Percentiles rank a stretch among this genome's conserved stretches.
These are phyloP conservation scores for Meandrina meandrites DNA, from an alignment of 92 coral and sea anemone species.

Conservation along the genomic window DNA sequence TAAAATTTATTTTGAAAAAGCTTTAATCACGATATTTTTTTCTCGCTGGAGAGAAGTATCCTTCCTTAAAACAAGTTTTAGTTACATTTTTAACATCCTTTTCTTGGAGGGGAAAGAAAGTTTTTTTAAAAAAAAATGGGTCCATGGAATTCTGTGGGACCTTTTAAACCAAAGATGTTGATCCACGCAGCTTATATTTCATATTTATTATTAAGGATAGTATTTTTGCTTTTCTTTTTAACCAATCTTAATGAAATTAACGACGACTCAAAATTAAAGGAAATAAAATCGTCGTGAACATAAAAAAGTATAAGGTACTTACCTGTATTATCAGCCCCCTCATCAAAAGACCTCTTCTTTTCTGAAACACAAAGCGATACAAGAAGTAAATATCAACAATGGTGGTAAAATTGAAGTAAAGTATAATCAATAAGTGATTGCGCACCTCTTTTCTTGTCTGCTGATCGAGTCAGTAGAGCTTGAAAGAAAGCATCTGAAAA, in stretches of 20 bases:
- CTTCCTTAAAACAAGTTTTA: too few species aligned
- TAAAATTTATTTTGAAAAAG: not conserved
- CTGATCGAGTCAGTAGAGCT: slow-evolving; percentile 91
- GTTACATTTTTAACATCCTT: too few species aligned
- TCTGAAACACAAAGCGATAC: slow-evolving; percentile 51
- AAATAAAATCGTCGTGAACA: not conserved
- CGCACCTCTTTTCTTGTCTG: slow-evolving; percentile 79
- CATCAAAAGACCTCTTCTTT: slow-evolving; percentile 96
- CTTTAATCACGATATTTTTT: not conserved
- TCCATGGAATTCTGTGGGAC: too few species aligned
- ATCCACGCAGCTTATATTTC: too few species aligned
- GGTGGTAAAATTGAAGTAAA: not conserved
- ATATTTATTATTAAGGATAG: too few species aligned
- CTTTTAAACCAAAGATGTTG: too few species aligned
- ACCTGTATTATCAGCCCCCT: slow-evolving; percentile 93
- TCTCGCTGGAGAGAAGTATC: too few species aligned
- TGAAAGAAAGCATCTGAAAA: slow-evolving; percentile 93
- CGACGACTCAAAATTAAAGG: too few species aligned
- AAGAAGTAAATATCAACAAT: not conserved
- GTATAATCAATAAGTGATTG: not conserved
- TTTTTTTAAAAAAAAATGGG: too few species aligned
- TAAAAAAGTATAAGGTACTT: not conserved
- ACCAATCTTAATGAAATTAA: too few species aligned
- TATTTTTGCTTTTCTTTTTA: too few species aligned
- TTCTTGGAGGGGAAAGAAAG: too few species aligned